Evolutionary conservation across 2,888 invertebrate species (phyloP), one percentile per base, ranked within the genome.

Genomic region (Zhengitettix transpicula): DNA sequence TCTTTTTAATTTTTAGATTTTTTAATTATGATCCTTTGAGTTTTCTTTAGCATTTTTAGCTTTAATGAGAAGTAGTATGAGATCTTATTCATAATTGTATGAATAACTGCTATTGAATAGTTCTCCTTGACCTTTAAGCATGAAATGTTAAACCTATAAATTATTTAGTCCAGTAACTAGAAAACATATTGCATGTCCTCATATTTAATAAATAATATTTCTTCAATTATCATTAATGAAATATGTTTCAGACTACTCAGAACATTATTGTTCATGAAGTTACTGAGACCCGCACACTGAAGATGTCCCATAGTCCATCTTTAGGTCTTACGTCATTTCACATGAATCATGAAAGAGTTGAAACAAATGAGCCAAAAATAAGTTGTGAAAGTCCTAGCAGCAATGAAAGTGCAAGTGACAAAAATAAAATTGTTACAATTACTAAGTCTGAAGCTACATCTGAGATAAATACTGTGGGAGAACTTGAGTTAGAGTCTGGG

Each of bases 231-330:
- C 9, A 41, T 2, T 40, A 5, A 41, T 56, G 41, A 56, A 12
- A 40, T 51, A 12, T 28, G 28, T 59, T 56, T 7, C 59, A 63
- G 63, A 54, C 56, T 3, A 52, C 59, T 14, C 74, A 73, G 7
- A 77, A 76, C 9, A 77, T 76, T 66, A 72, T 78, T 14, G 73
- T 75, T 0, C 75, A 75, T 62, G 78, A 76, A 68, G 73, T 75
- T 1, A 76, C 75, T 7, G 79, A 77, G 65, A 77, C 76, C n/a
- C 78, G 77, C 16, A 76, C 77, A 61, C 70, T 79, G 40, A 73
- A 75, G 58, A 75, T 79, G 9, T 76, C 77, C 17, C 79, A 79
- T 61, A 73, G 75, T 56, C 77, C 77, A 60, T 73, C 73, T 16
- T 67, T 78, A 58, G 78, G 76, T 7, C 74, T 79, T n/a, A 71